Base-by-base conservation (phyloP, 1,140 invertebrate species). In the Drosophila paulistorum region DNA sequence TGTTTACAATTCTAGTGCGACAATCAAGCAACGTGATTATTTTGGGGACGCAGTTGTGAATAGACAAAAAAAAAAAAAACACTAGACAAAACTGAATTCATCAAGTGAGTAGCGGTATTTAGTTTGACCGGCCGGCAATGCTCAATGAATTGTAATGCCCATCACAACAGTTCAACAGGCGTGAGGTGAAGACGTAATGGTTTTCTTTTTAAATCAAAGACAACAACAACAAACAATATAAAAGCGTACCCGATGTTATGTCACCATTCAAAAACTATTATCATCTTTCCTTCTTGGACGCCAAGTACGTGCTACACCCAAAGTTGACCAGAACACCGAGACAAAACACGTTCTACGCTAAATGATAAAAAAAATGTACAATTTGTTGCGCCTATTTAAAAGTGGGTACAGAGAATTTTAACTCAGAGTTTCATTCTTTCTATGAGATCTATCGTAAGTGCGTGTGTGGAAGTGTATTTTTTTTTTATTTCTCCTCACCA, bases 351-450 rank as follows among this genome's bases (percentile, higher is more conserved):
- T 51, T 55, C 35, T 45, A 48, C 37, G 63, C 65, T 60, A 63
- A 79, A 77, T 76, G 74, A 73, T 79, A 79, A 67, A 59, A 58
- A 57, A 57, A 54, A 76, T 72, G 68, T 70, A 66, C 66, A 73
- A 79, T 69, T 77, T 68, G 63, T 70, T 70, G 45, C 51, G 69
- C 59, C 54, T 64, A 69, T 63, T 79, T 65, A 66, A 73, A 64
- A 59, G 69, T 68, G 68, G 74, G 76, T 72, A 75, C 68, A 37
- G 54, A 65, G 55, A 20, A 74, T 67, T 67, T 17, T 41, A 35
- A 39, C 20, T 48, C 13, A 37, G 10, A 26, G 42, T 65, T 48
- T 33, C 35, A 37, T 11, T 37, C 9, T 37, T 11, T 11, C 9
- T 7, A 57, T 35, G 30, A 33, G 37, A 45, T 45, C 42, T 7